Conservation (phyloP, 2,797 vertebrate genomes). For the Emys orbicularis region DNA sequence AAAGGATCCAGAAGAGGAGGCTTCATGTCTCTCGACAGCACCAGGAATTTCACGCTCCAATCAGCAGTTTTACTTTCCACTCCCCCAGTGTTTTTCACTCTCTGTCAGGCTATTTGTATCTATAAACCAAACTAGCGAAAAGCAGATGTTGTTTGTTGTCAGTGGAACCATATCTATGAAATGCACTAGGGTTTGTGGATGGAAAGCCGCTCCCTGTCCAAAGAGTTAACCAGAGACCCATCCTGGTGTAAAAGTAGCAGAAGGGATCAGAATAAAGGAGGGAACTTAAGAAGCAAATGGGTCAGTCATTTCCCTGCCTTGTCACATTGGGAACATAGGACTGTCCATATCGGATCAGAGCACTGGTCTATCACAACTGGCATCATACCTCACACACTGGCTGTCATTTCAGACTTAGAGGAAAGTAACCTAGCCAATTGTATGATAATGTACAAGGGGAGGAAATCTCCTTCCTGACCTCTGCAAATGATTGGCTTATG, state of each 20-base stretch:
- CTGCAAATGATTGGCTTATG: not conserved
- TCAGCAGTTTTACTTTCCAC: not conserved
- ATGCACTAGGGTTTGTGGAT: not conserved
- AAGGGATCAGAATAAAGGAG: not conserved
- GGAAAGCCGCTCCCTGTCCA: not conserved
- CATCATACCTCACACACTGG: not conserved
- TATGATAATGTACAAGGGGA: rapidly evolving
- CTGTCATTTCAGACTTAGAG: not conserved
- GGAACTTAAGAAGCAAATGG: not conserved
- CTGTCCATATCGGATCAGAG: not conserved
- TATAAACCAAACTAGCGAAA: not conserved
- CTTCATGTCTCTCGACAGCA: not conserved
- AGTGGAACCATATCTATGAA: not conserved
- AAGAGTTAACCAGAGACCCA: not conserved
- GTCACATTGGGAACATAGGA: not conserved
- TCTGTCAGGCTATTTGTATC: not conserved
- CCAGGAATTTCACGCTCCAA: not conserved
- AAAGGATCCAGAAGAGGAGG: constrained; percentile 30
- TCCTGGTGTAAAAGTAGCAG: not conserved
- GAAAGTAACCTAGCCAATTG: not conserved
- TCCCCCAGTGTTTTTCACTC: not conserved
- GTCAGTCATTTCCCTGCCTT: not conserved
- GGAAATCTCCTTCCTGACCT: not conserved
- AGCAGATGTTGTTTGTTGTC: not conserved
- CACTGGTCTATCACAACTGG: not conserved